phyloP scores from a whole-genome alignment of 2,888 invertebrate species.

The Apamea monoglypha region DNA sequence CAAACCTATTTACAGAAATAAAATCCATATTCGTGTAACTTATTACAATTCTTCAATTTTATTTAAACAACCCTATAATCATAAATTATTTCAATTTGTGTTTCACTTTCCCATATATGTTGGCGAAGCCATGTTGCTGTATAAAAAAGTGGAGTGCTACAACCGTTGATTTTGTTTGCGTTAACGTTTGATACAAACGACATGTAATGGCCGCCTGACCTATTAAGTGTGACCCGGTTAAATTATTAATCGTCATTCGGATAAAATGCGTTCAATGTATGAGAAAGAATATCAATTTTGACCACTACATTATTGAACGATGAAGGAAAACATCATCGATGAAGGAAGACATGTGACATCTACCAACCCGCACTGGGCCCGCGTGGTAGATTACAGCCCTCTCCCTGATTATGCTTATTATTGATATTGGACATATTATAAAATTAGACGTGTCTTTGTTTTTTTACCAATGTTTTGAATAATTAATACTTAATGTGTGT shows the following conservation, averaged over 20 bases:
- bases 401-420: too few species aligned
- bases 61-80: background rate
- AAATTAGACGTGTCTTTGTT: too few species aligned
- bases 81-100: constrained; percentile 20
- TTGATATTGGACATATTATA: background rate
- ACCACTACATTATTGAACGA: background rate
- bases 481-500: background rate
- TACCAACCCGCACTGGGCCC: too few species aligned
- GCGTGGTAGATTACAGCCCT: too few species aligned
- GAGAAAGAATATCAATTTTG: constrained; percentile 26
- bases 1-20: background rate
- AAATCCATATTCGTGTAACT: background rate
- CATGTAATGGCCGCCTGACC: constrained; percentile 72
- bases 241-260: constrained; percentile 74
- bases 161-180: constrained; percentile 66
- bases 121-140: constrained; percentile 36
- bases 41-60: background rate
- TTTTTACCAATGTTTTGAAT: background rate
- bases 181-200: constrained; percentile 62
- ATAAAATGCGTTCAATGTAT: constrained; percentile 68
- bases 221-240: constrained; percentile 75
- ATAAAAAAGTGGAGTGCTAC: constrained; percentile 35
- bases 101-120: constrained; percentile 25
- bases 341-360: too few species aligned
- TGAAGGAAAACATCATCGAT: background rate